A percentile compares a stretch with the other conserved stretches of the same genome.
phyloP scores from a whole-genome alignment of 2,888 invertebrate species.

The Meandrusa payeni region DNA sequence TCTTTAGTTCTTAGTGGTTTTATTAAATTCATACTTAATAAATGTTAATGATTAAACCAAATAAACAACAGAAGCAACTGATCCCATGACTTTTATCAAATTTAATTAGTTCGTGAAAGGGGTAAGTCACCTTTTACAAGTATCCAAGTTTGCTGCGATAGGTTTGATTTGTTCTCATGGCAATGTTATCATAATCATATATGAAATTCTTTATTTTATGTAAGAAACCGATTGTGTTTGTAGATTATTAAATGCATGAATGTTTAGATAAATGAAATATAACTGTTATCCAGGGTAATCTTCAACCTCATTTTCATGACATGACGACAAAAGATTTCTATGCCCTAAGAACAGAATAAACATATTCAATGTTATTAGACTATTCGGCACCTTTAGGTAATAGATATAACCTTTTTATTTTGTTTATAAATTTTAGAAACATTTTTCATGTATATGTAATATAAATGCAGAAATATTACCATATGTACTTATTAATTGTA shows the following conservation, averaged over 20 bases:
- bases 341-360: too few relatives aligned
- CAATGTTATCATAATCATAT: background rate
- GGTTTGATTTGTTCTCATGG: background rate
- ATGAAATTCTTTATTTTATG: constrained; percentile 1
- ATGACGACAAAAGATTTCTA: background rate
- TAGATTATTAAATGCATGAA: too few relatives aligned
- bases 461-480: too few relatives aligned
- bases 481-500: too few relatives aligned
- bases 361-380: too few relatives aligned
- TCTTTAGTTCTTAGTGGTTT: constrained; percentile 2
- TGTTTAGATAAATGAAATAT: too few relatives aligned
- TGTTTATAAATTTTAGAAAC: too few relatives aligned
- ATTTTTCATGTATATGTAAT: too few relatives aligned
- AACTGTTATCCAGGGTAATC: too few relatives aligned
- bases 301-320: background rate
- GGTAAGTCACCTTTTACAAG: constrained; percentile 19
- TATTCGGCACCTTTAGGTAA: too few relatives aligned
- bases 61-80: background rate
- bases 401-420: too few relatives aligned
- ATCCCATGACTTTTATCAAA: constrained; percentile 7
- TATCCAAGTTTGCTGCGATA: constrained; percentile 6
- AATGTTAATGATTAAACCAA: constrained; percentile 3
- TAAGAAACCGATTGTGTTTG: background rate
- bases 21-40: background rate
- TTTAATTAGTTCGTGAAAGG: constrained; percentile 19